A percentile compares a stretch with the other conserved stretches of the same genome.
phyloP scores from a whole-genome alignment of 2,888 invertebrate genomes.

The Gasteruption jaculator region DNA sequence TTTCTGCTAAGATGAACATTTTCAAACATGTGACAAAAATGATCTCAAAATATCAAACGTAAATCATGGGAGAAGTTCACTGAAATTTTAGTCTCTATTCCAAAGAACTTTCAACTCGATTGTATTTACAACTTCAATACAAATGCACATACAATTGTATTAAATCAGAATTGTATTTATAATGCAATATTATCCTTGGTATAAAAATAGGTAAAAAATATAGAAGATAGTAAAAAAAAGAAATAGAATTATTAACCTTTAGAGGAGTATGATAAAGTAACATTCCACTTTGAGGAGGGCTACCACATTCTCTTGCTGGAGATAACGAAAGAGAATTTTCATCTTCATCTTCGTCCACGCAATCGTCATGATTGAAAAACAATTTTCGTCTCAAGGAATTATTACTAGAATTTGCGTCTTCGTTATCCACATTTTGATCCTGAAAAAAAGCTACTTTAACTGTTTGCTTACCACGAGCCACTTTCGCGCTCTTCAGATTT shows the following conservation, averaged over 20 bases:
- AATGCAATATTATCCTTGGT: no score
- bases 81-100: no score
- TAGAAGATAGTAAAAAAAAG: not conserved
- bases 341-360: slow-evolving; percentile 30
- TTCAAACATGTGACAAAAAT: slow-evolving; percentile 5
- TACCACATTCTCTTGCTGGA: slow-evolving; percentile 32
- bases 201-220: no score
- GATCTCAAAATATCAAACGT: not conserved
- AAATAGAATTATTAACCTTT: slow-evolving; percentile 34
- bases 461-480: not conserved
- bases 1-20: no score
- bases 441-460: slow-evolving; percentile 16
- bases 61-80: not conserved
- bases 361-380: slow-evolving; percentile 39
- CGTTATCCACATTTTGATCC: slow-evolving; percentile 42
- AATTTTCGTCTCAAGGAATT: slow-evolving; percentile 45
- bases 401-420: slow-evolving; percentile 43
- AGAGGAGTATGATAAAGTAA: slow-evolving; percentile 38
- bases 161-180: no score
- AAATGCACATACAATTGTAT: no score
- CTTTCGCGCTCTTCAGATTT: no score
- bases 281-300: slow-evolving; percentile 45
- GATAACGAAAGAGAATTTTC: slow-evolving; percentile 30
- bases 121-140: no score
- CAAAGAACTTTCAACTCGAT: no score